Conservation (phyloP, 2,888 invertebrate genomes). For the Cerastis leucographa region DNA sequence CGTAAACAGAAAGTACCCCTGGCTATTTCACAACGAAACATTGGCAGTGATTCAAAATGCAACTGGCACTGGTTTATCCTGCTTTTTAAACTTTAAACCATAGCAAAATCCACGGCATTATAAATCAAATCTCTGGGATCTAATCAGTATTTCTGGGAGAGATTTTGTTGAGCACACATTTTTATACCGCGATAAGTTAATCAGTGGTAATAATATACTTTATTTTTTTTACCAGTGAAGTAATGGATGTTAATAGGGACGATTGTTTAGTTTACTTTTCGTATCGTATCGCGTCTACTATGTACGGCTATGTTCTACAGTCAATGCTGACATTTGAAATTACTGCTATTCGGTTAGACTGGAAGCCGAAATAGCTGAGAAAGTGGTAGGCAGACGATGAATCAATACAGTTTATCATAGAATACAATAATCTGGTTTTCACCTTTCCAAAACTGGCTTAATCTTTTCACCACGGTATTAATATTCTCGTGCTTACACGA, state of each 20-base stretch:
- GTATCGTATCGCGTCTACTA: too few relatives aligned
- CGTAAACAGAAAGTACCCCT: constrained; percentile 4
- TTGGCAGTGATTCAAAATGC: constrained; percentile 52
- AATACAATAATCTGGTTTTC: background rate
- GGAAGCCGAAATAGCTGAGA: background rate
- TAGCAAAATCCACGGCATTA: constrained; percentile 7
- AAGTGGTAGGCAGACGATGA: background rate
- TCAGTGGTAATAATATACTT: background rate
- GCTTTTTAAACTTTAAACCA: constrained; percentile 46
- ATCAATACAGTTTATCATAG: background rate
- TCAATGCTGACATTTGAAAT: background rate
- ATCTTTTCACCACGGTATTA: too few relatives aligned
- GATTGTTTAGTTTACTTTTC: background rate
- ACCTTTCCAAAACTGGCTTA: background rate
- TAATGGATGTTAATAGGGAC: too few relatives aligned
- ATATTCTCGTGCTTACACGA: background rate
- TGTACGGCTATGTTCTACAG: background rate
- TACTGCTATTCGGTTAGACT: background rate
- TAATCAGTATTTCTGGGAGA: background rate
- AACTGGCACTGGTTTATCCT: constrained; percentile 34
- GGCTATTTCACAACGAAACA: constrained; percentile 9
- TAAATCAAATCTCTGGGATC: too few relatives aligned
- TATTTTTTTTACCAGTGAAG: background rate
- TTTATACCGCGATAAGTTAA: background rate
- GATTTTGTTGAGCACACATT: background rate